Base-by-base conservation (phyloP, 2,888 invertebrate species). In the Junonia oenone region DNA sequence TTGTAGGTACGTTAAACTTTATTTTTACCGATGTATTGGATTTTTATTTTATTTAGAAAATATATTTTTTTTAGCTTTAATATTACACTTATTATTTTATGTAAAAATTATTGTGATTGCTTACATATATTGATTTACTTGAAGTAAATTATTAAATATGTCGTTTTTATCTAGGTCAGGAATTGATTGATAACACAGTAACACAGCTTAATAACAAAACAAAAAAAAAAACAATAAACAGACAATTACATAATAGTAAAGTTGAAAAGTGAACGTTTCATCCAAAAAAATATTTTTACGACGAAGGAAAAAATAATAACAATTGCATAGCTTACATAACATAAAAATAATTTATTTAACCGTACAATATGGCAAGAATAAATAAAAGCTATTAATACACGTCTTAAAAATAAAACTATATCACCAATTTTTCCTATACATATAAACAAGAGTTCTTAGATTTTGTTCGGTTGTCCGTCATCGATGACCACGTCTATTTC, bases 401-500 rank as follows among this genome's bases (percentile, higher is more conserved):
- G 48, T 47, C 67, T 58, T 71, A 75, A 75, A 77, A 73, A 71
- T 72, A 64, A 56, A 59, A 54, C 53, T 62, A 29, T 67, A 66
- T 67, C 59, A 62, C 58, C 27, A 35, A 35, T 15, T 45, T n/a
- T 53, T 54, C 35, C 38, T 22, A 45, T 29, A 29, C 38, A 26
- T 9, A 37, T 45, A 50, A 53, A 17, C 51, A 56, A 49, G 60
- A 54, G 63, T 47, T 64, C 63, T 33, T 33, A 33, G 19, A 59
- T 55, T 51, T 69, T 66, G n/a, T 79, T 81, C 0, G 87, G 85
- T 33, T 81, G 81, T 3, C 83, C 89, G 31, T 89, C 89, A 45
- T 90, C 89, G 0, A 88, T 76, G 2, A 87, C 74, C 43, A 88
- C 81, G 50, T 87, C 83, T 50, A 88, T 84, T 60, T 87, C 79